A percentile compares a stretch with the other conserved stretches of the same genome.
These are phyloP conservation scores for Drosophila antonietae DNA, from an alignment of 2,888 invertebrate species.

Conservation along the genomic window DNA sequence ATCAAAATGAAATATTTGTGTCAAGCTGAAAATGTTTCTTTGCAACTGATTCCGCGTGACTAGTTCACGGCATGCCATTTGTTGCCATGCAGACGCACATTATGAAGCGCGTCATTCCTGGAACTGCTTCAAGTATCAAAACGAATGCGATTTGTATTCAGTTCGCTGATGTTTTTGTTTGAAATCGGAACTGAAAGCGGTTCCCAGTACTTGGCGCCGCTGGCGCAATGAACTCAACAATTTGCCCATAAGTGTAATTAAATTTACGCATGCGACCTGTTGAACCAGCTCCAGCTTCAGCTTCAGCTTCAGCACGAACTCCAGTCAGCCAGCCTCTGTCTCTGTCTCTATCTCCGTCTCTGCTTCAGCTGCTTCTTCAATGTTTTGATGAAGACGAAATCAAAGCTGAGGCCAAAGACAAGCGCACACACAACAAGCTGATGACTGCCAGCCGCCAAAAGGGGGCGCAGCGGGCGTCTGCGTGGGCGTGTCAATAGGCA, in stretches of 20 bases:
- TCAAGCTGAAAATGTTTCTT: neutral
- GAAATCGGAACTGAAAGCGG: slow-evolving; percentile 43
- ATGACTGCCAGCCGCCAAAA: neutral
- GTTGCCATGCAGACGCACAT: neutral
- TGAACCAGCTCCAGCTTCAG: slow-evolving; percentile 4
- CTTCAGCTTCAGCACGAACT: neutral
- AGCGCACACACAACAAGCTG: neutral
- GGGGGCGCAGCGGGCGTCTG: neutral
- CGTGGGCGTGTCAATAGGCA: slow-evolving; percentile 39
- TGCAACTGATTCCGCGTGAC: slow-evolving; percentile 1
- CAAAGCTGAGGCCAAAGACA: slow-evolving; percentile 41
- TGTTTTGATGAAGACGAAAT: slow-evolving; percentile 52
- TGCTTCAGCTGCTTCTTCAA: neutral
- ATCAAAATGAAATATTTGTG: neutral
- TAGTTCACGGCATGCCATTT: neutral
- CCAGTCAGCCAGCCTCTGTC: neutral
- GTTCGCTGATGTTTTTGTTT: slow-evolving; percentile 38
- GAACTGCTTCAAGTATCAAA: slow-evolving; percentile 36
- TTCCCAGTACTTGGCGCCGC: slow-evolving; percentile 11
- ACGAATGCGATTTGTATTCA: slow-evolving; percentile 3
- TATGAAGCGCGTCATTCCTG: neutral
- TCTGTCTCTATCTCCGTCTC: neutral
- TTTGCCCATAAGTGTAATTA: slow-evolving; percentile 68
- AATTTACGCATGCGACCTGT: slow-evolving; percentile 57
- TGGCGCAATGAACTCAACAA: slow-evolving; percentile 33